Conservation (phyloP, 2,113 vertebrate species). For the Salvelinus fontinalis region DNA sequence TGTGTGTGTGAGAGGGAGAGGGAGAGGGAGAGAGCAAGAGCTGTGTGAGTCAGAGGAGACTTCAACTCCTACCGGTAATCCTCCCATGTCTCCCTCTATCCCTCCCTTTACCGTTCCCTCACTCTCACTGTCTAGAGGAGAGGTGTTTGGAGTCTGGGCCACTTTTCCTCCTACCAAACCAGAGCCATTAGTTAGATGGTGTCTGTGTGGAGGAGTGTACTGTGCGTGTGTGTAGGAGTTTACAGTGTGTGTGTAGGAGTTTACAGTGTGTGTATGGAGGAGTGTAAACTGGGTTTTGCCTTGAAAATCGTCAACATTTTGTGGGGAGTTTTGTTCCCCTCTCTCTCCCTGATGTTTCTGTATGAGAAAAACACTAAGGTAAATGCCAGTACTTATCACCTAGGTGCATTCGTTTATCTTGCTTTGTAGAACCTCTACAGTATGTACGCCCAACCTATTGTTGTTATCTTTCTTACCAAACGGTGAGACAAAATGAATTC, state of each 20-base stretch:
- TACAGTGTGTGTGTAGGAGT: not conserved
- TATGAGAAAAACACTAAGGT: not conserved
- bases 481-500: no score
- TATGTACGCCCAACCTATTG: no score
- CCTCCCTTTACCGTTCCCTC: conserved; percentile 4
- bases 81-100: conserved; percentile 3
- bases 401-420: no score
- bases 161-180: no score
- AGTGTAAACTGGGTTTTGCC: conserved; percentile 3
- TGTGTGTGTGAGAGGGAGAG: no score
- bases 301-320: no score
- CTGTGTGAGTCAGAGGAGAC: conserved; percentile 2
- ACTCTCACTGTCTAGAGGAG: not conserved
- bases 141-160: not conserved
- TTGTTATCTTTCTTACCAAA: no score
- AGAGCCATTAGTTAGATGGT: conserved; percentile 33
- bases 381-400: no score
- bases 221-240: not conserved
- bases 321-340: no score
- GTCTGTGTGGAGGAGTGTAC: no score
- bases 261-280: not conserved
- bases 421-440: no score
- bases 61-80: conserved; percentile 12
- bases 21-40: no score
- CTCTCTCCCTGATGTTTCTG: not conserved